phyloP scores from a whole-genome alignment of 2,888 invertebrate genomes.

The Chorisops tibialis region DNA sequence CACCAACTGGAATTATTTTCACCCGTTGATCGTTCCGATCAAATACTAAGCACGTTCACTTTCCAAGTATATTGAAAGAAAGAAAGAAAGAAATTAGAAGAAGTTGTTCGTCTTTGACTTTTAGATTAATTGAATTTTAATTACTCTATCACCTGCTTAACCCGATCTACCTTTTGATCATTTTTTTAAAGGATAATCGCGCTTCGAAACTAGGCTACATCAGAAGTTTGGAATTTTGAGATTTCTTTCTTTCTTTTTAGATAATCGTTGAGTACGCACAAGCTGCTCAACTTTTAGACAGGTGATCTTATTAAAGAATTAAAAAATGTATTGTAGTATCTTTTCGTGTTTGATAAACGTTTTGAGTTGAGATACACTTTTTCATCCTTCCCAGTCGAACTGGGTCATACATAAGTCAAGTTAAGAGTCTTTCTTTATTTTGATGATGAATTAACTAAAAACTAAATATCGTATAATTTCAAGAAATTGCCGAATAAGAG shows the following conservation, averaged over 20 bases:
- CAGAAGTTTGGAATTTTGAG: no score
- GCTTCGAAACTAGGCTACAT: no score
- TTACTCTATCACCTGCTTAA: slow-evolving; percentile 32
- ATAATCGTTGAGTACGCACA: no score
- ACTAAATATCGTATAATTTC: no score
- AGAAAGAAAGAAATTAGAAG: background rate
- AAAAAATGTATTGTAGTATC: background rate
- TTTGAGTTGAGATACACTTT: no score
- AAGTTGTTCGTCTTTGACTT: background rate
- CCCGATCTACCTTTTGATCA: slow-evolving; percentile 8
- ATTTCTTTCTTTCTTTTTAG: no score
- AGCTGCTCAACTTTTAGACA: background rate
- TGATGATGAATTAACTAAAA: no score
- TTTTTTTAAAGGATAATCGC: background rate
- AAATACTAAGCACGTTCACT: background rate
- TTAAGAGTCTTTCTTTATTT: no score
- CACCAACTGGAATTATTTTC: background rate
- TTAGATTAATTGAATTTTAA: slow-evolving; percentile 30
- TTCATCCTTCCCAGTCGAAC: no score
- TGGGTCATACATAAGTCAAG: no score
- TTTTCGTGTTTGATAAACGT: no score
- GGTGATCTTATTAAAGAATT: background rate
- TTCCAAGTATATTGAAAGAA: background rate
- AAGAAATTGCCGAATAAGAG: no score
- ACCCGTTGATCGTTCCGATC: background rate